Evolutionary conservation across 1,140 invertebrate species (phyloP).

Genomic region (Gryllus bimaculatus): DNA sequence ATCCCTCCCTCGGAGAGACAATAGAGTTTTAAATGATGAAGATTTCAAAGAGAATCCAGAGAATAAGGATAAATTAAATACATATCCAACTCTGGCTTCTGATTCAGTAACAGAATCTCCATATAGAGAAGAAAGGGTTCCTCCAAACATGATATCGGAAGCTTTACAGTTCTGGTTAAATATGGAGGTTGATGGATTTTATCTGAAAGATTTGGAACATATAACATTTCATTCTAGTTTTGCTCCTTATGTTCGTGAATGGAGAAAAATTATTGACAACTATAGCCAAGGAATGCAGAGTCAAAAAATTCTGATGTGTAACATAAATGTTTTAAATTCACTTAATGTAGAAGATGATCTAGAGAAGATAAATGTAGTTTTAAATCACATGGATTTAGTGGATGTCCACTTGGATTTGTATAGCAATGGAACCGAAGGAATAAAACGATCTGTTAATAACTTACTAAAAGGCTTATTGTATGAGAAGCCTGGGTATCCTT

Average conservation of each 20-base stretch:
- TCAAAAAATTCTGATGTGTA: slow-evolving; percentile 56
- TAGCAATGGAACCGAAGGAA: slow-evolving; percentile 39
- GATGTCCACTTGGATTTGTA: slow-evolving; percentile 54
- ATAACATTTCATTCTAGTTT: slow-evolving; percentile 39
- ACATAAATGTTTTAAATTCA: slow-evolving; percentile 42
- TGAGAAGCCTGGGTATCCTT: slow-evolving; percentile 49
- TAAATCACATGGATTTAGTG: slow-evolving; percentile 56
- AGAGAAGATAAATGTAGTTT: slow-evolving; percentile 36
- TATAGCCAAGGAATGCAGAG: slow-evolving; percentile 29
- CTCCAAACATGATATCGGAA: background rate
- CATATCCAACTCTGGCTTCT: background rate
- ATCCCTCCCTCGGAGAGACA: background rate
- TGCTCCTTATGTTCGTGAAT: slow-evolving; percentile 44
- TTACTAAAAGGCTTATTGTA: slow-evolving; percentile 47
- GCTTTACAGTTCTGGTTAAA: slow-evolving; percentile 45
- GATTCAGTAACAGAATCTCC: background rate
- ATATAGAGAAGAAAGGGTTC: background rate
- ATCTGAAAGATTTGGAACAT: slow-evolving; percentile 57
- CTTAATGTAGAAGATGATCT: slow-evolving; percentile 32
- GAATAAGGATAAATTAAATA: background rate
- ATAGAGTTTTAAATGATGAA: background rate
- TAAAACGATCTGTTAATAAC: slow-evolving; percentile 46
- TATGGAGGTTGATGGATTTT: slow-evolving; percentile 67
- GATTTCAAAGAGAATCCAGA: background rate
- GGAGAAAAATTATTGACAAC: slow-evolving; percentile 42